Base-by-base conservation (phyloP, 35 echinoderm and acorn worm species). In the Nesometra sesokonis region DNA sequence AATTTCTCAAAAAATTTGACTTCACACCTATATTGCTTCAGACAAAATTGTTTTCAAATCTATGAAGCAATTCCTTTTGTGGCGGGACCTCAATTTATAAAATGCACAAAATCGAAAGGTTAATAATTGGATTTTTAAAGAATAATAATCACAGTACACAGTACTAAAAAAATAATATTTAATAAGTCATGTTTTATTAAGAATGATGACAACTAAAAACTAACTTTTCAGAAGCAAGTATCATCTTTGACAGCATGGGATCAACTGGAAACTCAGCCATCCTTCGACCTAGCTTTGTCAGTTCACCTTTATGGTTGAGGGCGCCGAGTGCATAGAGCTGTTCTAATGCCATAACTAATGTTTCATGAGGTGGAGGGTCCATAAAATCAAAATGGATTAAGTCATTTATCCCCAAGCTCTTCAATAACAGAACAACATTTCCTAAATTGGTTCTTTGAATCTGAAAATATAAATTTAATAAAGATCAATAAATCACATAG, bases 371-470 rank as follows among this genome's bases (percentile, higher is more conserved):
- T 7, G 95, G 95, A 3, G 95, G 92, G 33, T 93, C 95, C 95
- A 93, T 93, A 38, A 97, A 97, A 77, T 97, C 95, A 91, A 97
- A 97, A 78, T 97, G 95, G 76, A 97, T 97, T 40, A 97, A 85
- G 33, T 97, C 95, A 79, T 97, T 93, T 80, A 97, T 97, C 1
- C 95, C 91, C 21, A 97, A 81, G 29, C 95, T 97, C 39, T 97
- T 97, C 78, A 97, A 78, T 5, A 97, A 85, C 67, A 97, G 85
- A 17, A 97, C 95, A 5, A 97, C 95, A 46, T 97, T 97, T 15
- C 95, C 95, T 0, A 97, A 86, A 39, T 97, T 97, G 19, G 95
- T 97, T 84, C 95, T 91, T 77, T 97, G 95, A 80, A 97, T 97
- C 95, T 97, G 84, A 37, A 85, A 21, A 87, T 37, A 37, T 9